Conservation (phyloP, 2,888 invertebrate species). For the Metallyticus violacea region DNA sequence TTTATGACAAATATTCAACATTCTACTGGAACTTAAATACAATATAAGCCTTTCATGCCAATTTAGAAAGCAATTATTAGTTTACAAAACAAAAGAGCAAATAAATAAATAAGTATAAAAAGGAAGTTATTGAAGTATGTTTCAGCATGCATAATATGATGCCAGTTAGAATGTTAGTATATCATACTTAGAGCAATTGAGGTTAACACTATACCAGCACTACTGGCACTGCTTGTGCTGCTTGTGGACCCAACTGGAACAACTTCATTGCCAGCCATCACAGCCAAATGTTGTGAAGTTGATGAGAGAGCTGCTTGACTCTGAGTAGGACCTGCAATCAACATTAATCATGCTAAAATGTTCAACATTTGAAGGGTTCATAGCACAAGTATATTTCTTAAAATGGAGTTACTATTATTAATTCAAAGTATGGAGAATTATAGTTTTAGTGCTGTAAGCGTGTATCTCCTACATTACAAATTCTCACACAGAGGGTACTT, state of each 20-base stretch:
- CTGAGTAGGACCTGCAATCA: background rate
- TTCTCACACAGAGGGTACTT: no score
- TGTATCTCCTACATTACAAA: no score
- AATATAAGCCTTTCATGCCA: no score
- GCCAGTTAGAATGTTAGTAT: background rate
- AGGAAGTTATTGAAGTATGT: no score
- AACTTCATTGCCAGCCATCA: constrained; percentile 43
- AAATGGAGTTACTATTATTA: no score
- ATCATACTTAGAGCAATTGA: background rate
- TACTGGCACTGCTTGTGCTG: background rate
- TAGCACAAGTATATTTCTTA: no score
- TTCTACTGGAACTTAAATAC: no score
- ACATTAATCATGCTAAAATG: background rate
- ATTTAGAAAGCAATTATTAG: background rate
- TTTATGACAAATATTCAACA: no score
- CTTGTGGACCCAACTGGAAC: constrained; percentile 22
- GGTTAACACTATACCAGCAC: background rate
- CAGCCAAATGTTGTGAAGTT: constrained; percentile 43
- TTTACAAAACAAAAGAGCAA: background rate
- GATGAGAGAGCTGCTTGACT: constrained; percentile 42
- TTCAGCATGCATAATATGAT: background rate
- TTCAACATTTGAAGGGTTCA: no score
- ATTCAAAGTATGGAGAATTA: no score
- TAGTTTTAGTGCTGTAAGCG: no score
- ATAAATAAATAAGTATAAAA: no score